These are phyloP conservation scores for Illadopsis cleaveri DNA, from an alignment of 2,113 vertebrate genomes.

Conservation along the genomic window DNA sequence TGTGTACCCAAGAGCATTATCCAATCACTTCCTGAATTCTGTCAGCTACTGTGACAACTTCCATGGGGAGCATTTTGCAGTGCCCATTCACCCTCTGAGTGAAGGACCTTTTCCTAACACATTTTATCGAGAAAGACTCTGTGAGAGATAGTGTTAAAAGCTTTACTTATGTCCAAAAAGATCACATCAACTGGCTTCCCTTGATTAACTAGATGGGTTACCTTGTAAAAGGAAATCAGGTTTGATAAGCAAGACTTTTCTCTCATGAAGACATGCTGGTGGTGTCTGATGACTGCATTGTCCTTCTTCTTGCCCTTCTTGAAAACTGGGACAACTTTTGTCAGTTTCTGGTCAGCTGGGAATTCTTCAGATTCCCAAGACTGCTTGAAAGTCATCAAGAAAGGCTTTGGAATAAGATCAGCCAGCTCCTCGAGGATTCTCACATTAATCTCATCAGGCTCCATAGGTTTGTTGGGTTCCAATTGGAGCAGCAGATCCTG, in stretches of 20 bases:
- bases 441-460: neutral
- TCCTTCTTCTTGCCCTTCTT: neutral
- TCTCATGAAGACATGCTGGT: neutral
- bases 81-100: neutral
- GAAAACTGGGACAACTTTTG: neutral
- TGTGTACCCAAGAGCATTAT: neutral
- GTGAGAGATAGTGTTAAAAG: neutral
- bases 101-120: neutral
- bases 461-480: neutral
- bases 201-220: neutral
- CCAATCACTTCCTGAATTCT: neutral
- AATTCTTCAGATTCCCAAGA: neutral
- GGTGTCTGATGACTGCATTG: neutral
- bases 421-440: neutral
- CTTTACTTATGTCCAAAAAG: neutral
- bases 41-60: neutral
- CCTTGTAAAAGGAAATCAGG: neutral
- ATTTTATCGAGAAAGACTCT: neutral
- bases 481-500: neutral
- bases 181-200: neutral
- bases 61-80: neutral
- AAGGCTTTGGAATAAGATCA: neutral
- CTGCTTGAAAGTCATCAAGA: neutral
- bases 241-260: neutral
- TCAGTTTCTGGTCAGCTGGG: neutral